These are phyloP conservation scores for Automeris io DNA, from an alignment of 2,888 invertebrate genomes.

Conservation along the genomic window DNA sequence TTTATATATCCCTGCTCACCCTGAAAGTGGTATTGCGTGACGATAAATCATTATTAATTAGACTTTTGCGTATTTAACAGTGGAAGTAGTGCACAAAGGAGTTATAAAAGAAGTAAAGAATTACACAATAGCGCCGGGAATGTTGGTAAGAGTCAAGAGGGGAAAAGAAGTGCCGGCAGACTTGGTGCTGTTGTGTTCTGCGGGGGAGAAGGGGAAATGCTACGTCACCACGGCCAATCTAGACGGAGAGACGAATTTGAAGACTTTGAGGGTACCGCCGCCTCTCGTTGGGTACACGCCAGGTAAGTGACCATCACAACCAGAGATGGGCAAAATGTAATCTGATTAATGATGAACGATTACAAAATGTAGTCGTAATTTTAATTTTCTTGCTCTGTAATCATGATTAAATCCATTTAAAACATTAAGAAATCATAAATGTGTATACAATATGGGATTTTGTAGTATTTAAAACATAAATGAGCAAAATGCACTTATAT, in stretches of 20 bases:
- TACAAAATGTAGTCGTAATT: too few species aligned
- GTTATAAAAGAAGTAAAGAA: conserved; percentile 73
- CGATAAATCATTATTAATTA: neutral
- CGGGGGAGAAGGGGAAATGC: conserved; percentile 82
- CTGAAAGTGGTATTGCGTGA: too few species aligned
- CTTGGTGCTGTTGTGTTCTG: conserved; percentile 83
- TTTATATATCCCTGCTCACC: too few species aligned
- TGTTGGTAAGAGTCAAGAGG: conserved; percentile 82
- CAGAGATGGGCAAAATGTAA: too few species aligned
- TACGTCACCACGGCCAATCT: conserved; percentile 91
- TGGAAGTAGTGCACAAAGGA: conserved; percentile 76
- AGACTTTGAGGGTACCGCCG: conserved; percentile 74
- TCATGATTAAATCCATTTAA: too few species aligned
- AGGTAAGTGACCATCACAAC: conserved; percentile 41
- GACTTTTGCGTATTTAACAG: conserved; percentile 33
- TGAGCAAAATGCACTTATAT: too few species aligned
- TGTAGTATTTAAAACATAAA: too few species aligned
- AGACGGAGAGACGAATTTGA: conserved; percentile 89
- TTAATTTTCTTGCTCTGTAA: too few species aligned
- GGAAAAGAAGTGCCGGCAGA: conserved; percentile 91
- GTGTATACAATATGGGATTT: too few species aligned
- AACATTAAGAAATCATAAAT: too few species aligned
- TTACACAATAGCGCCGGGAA: conserved; percentile 83
- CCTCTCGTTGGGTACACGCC: conserved; percentile 58
- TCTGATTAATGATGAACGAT: too few species aligned